These are phyloP conservation scores for Muschampia plurimacula DNA, from an alignment of 2,888 invertebrate species.

Conservation along the genomic window DNA sequence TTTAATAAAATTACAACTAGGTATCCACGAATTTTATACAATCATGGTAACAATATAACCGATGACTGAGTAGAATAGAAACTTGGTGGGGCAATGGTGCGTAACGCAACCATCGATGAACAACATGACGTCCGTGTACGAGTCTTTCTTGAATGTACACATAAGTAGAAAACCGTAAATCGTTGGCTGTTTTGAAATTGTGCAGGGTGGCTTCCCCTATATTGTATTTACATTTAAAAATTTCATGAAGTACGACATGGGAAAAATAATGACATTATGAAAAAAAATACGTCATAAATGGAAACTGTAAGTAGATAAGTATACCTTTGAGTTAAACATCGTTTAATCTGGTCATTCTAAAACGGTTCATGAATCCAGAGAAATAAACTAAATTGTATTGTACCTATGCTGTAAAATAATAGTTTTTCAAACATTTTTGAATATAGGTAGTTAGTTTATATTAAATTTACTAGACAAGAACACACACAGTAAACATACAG, in stretches of 20 bases:
- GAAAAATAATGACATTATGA: no score
- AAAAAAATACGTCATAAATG: no score
- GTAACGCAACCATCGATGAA: constrained; percentile 62
- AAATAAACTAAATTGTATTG: no score
- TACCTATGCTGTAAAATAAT: no score
- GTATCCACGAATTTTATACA: background rate
- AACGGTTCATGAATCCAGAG: no score
- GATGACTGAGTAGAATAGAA: constrained; percentile 68
- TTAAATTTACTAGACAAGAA: background rate
- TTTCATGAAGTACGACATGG: background rate
- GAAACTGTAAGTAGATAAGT: no score
- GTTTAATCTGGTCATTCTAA: no score
- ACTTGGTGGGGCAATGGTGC: constrained; percentile 70
- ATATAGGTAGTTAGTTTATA: no score
- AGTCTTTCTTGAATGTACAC: constrained; percentile 43
- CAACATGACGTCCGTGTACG: constrained; percentile 55
- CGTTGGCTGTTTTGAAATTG: constrained; percentile 17
- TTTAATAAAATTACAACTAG: no score
- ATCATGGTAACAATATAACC: constrained; percentile 53
- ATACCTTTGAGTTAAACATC: no score
- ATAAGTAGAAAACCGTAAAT: constrained; percentile 54
- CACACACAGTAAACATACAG: background rate
- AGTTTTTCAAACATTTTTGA: no score
- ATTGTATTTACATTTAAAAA: no score
- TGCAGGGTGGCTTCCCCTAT: background rate